phyloP scores from a whole-genome alignment of 1,140 invertebrate genomes.

The Musca domestica region DNA sequence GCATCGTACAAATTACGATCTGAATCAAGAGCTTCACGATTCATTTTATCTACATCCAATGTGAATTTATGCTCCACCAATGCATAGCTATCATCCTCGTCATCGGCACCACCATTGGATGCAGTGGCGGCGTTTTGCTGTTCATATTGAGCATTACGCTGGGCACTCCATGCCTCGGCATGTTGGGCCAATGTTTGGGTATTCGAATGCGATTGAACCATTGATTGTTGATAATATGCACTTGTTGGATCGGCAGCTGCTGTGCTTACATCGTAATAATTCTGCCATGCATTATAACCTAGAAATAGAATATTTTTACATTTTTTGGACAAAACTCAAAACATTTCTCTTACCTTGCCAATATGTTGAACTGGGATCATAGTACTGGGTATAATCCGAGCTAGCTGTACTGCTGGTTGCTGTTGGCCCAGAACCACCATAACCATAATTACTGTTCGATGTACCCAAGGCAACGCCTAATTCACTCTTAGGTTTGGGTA shows the following conservation, averaged over 20 bases:
- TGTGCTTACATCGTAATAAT: constrained; percentile 55
- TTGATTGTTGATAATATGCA: constrained; percentile 50
- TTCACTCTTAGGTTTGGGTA: constrained; percentile 72
- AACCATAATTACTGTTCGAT: constrained; percentile 40
- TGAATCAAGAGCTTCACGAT: constrained; percentile 70
- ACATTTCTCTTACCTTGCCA: constrained; percentile 58
- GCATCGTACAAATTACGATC: constrained; percentile 76
- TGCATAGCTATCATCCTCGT: constrained; percentile 40
- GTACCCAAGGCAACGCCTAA: constrained; percentile 47
- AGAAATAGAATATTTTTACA: too few species aligned
- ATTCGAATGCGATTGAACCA: constrained; percentile 48
- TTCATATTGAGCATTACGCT: constrained; percentile 45
- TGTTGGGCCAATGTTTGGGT: constrained; percentile 46
- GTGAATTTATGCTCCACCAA: constrained; percentile 68
- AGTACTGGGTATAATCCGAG: constrained; percentile 65
- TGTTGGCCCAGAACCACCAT: constrained; percentile 40
- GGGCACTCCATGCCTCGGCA: constrained; percentile 51
- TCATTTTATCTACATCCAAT: constrained; percentile 71
- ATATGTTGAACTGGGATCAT: constrained; percentile 67
- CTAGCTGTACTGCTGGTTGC: constrained; percentile 37
- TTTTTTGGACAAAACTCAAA: too few species aligned
- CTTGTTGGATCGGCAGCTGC: constrained; percentile 40
- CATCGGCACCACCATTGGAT: constrained; percentile 26
- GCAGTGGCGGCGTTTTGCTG: constrained; percentile 38
- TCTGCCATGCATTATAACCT: constrained; percentile 51